Conservation (phyloP, 1,140 invertebrate genomes). For the Cydia strobilella region DNA sequence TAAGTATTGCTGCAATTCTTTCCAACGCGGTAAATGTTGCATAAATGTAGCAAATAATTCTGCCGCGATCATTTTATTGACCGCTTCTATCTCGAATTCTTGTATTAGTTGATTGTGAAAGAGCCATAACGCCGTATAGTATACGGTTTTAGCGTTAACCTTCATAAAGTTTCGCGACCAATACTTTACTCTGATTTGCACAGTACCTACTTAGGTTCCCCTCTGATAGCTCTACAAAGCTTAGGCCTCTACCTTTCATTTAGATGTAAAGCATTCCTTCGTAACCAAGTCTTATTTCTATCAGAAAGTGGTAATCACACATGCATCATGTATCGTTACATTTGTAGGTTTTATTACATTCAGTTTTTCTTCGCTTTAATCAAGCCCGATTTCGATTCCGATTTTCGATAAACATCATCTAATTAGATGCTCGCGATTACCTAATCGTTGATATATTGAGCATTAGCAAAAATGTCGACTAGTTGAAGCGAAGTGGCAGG, state of each 20-base stretch:
- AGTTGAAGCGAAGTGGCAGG: slow-evolving; percentile 23
- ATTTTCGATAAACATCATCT: background rate
- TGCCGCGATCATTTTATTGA: background rate
- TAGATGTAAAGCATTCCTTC: no score
- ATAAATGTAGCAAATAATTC: slow-evolving; percentile 16
- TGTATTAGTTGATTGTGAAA: background rate
- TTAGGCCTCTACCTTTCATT: no score
- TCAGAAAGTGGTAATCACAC: no score
- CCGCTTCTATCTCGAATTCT: slow-evolving; percentile 1
- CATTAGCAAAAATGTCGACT: background rate
- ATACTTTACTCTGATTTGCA: background rate
- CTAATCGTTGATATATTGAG: slow-evolving; percentile 4
- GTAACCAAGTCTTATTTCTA: no score
- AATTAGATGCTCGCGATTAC: background rate
- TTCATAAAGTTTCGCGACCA: background rate
- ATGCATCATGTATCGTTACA: no score
- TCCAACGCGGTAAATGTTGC: background rate
- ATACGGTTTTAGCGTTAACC: background rate
- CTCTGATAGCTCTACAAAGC: no score
- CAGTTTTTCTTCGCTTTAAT: background rate
- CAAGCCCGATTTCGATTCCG: background rate
- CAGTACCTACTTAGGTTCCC: no score
- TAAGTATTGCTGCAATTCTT: slow-evolving; percentile 1
- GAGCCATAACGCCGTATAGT: background rate
- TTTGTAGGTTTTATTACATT: background rate